A percentile compares a stretch with the other conserved stretches of the same genome.
phyloP scores from a whole-genome alignment of 23 tunicate species.

The Styela clava region DNA sequence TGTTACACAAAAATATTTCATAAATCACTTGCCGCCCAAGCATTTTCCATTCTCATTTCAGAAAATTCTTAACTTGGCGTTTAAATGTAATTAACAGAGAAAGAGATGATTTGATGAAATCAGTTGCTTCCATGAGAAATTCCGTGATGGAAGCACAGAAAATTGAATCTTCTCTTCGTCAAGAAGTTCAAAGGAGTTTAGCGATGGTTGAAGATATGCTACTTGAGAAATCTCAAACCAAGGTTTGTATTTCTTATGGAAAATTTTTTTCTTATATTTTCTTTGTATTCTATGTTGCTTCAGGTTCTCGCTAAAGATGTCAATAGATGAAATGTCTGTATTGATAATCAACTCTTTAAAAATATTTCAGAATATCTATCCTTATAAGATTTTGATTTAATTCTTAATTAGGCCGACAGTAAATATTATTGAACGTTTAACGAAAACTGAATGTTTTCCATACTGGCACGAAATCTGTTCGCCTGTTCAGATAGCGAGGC shows the following conservation, averaged over 20 bases:
- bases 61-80: too few relatives aligned
- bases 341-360: background rate
- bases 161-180: slow-evolving; percentile 38
- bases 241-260: slow-evolving; percentile 17
- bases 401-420: too few relatives aligned
- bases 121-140: slow-evolving; percentile 40
- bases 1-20: background rate
- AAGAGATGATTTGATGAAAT: slow-evolving; percentile 61
- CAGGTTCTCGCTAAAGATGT: background rate
- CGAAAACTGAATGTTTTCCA: too few relatives aligned
- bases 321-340: background rate
- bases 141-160: slow-evolving; percentile 34
- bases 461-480: too few relatives aligned
- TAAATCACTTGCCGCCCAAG: background rate
- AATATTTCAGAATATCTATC: background rate
- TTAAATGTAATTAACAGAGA: slow-evolving; percentile 52
- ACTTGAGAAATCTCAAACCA: slow-evolving; percentile 61
- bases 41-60: background rate
- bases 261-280: background rate
- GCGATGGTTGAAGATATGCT: slow-evolving; percentile 64
- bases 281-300: background rate
- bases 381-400: too few relatives aligned
- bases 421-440: too few relatives aligned
- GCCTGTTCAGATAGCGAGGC: too few relatives aligned
- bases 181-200: slow-evolving; percentile 66